Percentiles rank a stretch among this genome's conserved stretches.
These are phyloP conservation scores for Sciaenops ocellatus DNA, from an alignment of 2,797 vertebrate genomes.

Conservation along the genomic window DNA sequence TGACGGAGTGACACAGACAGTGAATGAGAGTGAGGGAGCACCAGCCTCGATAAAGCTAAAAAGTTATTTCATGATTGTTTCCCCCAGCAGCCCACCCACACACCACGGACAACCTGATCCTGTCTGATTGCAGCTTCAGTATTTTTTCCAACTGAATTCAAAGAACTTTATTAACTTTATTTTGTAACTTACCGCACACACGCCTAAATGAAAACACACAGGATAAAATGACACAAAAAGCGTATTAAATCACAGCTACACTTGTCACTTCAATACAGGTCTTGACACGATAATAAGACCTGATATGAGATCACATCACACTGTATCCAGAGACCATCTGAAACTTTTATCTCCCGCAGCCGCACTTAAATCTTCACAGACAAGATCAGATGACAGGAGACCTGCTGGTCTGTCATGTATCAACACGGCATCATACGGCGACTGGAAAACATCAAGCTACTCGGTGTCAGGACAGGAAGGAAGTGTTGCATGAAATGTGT, in stretches of 20 bases:
- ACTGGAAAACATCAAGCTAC: neutral
- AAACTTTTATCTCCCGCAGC: slow-evolving; percentile 7
- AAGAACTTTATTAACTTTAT: too few species aligned
- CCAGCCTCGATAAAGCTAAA: too few species aligned
- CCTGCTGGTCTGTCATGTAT: neutral
- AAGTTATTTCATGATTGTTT: too few species aligned
- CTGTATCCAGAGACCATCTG: neutral
- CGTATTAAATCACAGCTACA: neutral
- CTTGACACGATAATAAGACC: slow-evolving; percentile 15
- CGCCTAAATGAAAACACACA: neutral
- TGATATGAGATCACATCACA: slow-evolving; percentile 25
- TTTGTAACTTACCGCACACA: neutral
- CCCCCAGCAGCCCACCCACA: too few species aligned
- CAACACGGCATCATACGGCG: neutral
- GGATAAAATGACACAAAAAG: neutral
- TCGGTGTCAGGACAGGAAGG: neutral
- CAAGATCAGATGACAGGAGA: slow-evolving; percentile 16
- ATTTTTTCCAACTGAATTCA: too few species aligned
- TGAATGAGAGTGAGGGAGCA: too few species aligned
- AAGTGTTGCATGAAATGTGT: neutral
- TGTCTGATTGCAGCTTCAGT: too few species aligned
- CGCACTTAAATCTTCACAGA: neutral
- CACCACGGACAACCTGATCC: too few species aligned
- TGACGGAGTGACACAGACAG: too few species aligned
- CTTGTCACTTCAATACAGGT: slow-evolving; percentile 13